Evolutionary conservation across 2,113 vertebrate species (phyloP), one percentile per base, ranked within the genome.

Genomic region (Anarhynchus alexandrinus): DNA sequence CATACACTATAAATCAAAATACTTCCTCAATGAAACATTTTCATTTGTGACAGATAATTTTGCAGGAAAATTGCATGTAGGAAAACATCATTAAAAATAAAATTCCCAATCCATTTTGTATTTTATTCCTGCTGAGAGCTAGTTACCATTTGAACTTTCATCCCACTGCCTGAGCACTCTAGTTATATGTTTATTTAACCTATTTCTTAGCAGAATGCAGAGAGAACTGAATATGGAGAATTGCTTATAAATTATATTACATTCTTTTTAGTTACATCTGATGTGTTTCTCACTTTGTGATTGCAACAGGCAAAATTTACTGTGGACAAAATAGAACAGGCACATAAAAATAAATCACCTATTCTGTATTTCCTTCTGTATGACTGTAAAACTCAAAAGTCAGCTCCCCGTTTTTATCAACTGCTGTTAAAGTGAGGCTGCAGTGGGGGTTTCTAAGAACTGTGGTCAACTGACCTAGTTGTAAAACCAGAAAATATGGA

Each of bases 91-190:
- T 82, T 91, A 79, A 84, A 89, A 87, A 66, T 59, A 45, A 78
- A 90, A 82, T 82, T 64, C 52, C 52, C 30, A 55, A 16, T 85
- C n/a, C 19, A 45, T 80, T 89, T 86, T 78, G 61, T 36, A 32
- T 88, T 95, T 95, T 94, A 45, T 81, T 94, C 55, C 65, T 91
- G 36, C 62, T 59, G 72, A 86, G 69, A 89, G 36, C 32, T 85
- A 70, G 21, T 73, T 86, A 67, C 66, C 34, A 69, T 86, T 65
- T 89, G 65, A 86, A 66, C 61, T 87, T 94, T 69, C 78, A 72
- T 47, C 32, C 43, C 42, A 26, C 29, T 76, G 61, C 40, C 30
- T 87, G 42, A 61, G 16, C 62, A 54, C 62, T 43, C 27, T 71
- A 20, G 5, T 83, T 82, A 32, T 82, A n/a, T 77, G 47, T 59